phyloP scores from a whole-genome alignment of 1,140 invertebrate species.

The Dolichoris vasculosae region DNA sequence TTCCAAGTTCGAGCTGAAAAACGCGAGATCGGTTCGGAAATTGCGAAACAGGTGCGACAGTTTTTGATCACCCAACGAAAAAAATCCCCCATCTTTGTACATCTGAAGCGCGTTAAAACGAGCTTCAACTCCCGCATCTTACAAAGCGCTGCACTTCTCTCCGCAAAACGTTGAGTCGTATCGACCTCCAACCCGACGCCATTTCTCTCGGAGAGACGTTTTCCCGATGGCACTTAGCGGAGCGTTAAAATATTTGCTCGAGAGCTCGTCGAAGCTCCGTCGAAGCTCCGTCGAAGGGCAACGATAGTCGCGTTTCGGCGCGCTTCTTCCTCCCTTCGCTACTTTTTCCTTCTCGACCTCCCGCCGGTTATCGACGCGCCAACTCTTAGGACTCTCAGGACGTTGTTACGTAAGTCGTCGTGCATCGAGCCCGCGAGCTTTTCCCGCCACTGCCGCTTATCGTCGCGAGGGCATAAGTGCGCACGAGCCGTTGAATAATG shows the following conservation, averaged over 20 bases:
- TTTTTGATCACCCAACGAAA: too few species aligned
- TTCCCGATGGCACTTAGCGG: conserved; percentile 8
- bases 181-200: background rate
- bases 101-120: background rate
- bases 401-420: background rate
- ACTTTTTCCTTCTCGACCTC: background rate
- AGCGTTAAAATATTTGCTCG: conserved; percentile 13
- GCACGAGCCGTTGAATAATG: background rate
- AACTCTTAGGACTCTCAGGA: background rate
- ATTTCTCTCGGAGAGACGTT: background rate
- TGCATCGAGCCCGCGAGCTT: background rate
- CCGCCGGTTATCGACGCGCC: too few species aligned
- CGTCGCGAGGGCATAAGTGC: background rate
- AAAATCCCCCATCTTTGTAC: too few species aligned
- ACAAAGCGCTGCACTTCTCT: background rate
- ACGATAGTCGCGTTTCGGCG: background rate
- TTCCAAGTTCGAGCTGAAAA: too few species aligned
- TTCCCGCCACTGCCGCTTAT: background rate
- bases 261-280: background rate
- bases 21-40: too few species aligned
- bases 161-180: background rate
- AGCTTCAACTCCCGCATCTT: background rate
- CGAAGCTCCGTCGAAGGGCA: background rate
- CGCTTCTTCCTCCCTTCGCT: background rate
- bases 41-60: too few species aligned